Evolutionary conservation across 2,797 vertebrate species (phyloP).

Genomic region (Crenichthys baileyi): DNA sequence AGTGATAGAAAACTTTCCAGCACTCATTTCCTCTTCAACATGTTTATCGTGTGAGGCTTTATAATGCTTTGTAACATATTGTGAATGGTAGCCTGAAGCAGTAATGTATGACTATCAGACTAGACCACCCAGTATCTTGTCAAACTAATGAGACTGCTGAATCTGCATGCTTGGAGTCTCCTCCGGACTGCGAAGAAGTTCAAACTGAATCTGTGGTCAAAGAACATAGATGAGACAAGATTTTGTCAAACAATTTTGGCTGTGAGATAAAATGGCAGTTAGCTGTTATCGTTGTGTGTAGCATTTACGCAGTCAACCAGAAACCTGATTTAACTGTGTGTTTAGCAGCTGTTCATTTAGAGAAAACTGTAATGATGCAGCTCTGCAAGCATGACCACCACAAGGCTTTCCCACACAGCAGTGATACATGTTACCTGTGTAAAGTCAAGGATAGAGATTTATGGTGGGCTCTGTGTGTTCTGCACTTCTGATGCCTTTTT

Average conservation of each 20-base stretch:
- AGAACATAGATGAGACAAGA: neutral
- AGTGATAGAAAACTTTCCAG: neutral
- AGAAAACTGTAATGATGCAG: too few relatives aligned
- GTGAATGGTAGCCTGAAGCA: neutral
- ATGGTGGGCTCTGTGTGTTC: neutral
- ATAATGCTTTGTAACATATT: neutral
- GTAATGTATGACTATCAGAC: neutral
- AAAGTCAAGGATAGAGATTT: neutral
- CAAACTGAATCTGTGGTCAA: neutral
- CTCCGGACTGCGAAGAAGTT: neutral
- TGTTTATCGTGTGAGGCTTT: conserved; percentile 2
- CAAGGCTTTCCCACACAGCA: neutral
- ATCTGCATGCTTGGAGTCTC: neutral
- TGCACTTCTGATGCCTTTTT: neutral
- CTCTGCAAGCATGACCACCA: neutral
- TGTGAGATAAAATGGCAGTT: neutral
- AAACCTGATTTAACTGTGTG: neutral
- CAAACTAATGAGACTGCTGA: neutral
- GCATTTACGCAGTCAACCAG: neutral
- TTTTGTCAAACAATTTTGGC: neutral
- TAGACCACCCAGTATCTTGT: neutral
- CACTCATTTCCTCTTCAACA: conserved; percentile 18
- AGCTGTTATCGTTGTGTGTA: neutral
- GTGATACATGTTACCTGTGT: neutral
- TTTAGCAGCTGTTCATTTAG: neutral